These are phyloP conservation scores for Bubalus kerabau DNA, from an alignment of 2,113 vertebrate genomes.

Conservation along the genomic window DNA sequence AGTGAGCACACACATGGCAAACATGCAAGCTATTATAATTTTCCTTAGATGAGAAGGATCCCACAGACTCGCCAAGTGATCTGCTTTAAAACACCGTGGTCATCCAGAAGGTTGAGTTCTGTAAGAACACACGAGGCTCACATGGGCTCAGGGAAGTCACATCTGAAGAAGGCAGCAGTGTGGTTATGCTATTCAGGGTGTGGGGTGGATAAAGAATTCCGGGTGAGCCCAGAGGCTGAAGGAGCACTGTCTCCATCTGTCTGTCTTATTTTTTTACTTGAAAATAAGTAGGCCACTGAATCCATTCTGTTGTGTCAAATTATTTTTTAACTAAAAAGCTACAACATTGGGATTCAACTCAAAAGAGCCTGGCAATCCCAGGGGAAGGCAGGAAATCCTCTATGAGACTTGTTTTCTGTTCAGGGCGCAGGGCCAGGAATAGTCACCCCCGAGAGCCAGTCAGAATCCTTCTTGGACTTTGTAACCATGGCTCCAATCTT, in stretches of 20 bases:
- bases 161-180: background rate
- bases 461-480: background rate
- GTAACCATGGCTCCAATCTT: background rate
- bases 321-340: slow-evolving; percentile 22
- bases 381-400: slow-evolving; percentile 58
- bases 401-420: background rate
- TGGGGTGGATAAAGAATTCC: background rate
- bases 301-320: background rate
- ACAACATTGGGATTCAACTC: slow-evolving; percentile 39
- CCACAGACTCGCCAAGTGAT: background rate
- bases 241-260: background rate
- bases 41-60: background rate
- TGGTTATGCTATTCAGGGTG: background rate
- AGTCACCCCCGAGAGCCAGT: background rate
- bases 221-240: background rate
- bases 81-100: background rate
- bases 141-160: background rate
- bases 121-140: background rate
- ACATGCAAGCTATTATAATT: accelerated
- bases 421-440: background rate
- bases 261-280: background rate
- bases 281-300: slow-evolving; percentile 49
- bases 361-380: slow-evolving; percentile 49
- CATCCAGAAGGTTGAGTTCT: background rate
- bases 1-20: background rate